Evolutionary conservation across 92 coral and sea anemone genomes (phyloP), one percentile per base, ranked within the genome.

Genomic region (Muricea muricata): DNA sequence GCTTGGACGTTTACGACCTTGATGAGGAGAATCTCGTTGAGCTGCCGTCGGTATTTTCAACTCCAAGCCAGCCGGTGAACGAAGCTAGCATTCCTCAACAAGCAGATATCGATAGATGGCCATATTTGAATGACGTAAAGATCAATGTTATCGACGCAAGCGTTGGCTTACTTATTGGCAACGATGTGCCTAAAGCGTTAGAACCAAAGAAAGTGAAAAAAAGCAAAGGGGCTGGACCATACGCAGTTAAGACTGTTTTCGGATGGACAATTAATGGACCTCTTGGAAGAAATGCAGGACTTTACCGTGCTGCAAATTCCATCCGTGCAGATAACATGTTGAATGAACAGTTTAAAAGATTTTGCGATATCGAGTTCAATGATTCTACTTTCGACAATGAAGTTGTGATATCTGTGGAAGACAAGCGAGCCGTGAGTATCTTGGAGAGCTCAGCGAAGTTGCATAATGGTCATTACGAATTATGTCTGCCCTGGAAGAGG

Each of bases 191-290:
- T 23, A 73, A 67, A 28, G 87, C 83, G 28, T 68, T 89, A 75
- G n/a, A n/a, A n/a, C n/a, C n/a, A n/a, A n/a, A n/a, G n/a, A n/a
- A n/a, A n/a, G n/a, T n/a, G n/a, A n/a, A 40, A 26, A 48, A 40
- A 67, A 24, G 90, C 48, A 57, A 30, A 34, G 63, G 58, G 10
- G 35, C 57, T 3, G 89, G 90, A 7, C 92, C 88, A 7, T 91
- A 91, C 48, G 87, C 92, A 35, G 65, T 83, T 14, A 86, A 70
- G 63, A 89, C 90, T 15, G 82, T 80, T 35, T 74, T 92, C 40
- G 93, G 95, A 6, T 86, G 91, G 94, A 83, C 88, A 4, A 13
- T 91, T 13, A 91, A 91, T 57, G 91, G 91, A 14, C 94, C 92
- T n/a, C 68, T 92, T 6, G 89, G 90, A 37, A 71, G 87, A 68